Conservation (phyloP, 1,140 invertebrate species). For the Microplitis mediator region DNA sequence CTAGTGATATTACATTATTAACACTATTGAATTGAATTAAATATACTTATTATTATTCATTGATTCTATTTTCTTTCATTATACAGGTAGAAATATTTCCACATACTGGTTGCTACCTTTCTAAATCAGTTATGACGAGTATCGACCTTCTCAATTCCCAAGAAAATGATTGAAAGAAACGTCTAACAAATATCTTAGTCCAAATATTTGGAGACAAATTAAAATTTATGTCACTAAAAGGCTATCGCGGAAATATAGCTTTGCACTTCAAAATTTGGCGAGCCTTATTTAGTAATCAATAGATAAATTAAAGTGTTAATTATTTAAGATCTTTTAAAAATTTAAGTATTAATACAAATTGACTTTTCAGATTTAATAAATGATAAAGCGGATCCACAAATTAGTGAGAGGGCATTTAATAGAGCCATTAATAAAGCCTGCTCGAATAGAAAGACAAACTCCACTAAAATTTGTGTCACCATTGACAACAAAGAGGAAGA, state of each 20-base stretch:
- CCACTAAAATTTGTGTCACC: background rate
- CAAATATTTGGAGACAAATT: background rate
- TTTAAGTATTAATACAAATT: background rate
- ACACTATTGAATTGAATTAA: background rate
- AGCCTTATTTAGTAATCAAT: background rate
- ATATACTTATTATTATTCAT: background rate
- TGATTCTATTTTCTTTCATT: background rate
- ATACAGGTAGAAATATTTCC: slow-evolving; percentile 2
- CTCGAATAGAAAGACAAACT: background rate
- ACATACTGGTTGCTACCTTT: background rate
- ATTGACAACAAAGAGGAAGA: background rate
- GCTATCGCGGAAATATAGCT: background rate
- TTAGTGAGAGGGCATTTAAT: background rate
- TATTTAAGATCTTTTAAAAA: background rate
- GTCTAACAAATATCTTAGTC: background rate
- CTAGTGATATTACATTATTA: background rate
- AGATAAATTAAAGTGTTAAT: background rate
- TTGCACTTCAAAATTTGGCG: background rate
- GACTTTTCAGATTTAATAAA: background rate
- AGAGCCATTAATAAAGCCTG: background rate
- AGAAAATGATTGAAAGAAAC: background rate
- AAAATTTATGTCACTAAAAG: background rate
- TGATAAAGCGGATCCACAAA: background rate
- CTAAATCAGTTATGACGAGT: background rate
- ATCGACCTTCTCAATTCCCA: background rate